Conservation (phyloP, 2,888 invertebrate species). For the Cyclophora punctaria region DNA sequence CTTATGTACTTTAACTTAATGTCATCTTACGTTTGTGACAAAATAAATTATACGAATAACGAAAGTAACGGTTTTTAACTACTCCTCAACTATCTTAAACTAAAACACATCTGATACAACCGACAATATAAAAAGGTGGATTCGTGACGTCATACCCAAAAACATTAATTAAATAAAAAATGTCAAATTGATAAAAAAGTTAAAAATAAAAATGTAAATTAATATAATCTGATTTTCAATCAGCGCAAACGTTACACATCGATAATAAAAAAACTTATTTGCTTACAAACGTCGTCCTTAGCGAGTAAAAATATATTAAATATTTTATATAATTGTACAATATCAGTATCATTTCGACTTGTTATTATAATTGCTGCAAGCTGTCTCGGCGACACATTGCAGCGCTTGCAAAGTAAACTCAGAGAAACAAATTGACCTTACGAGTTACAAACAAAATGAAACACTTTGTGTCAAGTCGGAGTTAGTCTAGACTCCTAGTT, state of each 20-base stretch:
- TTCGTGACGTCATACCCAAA: constrained; percentile 16
- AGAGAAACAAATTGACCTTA: constrained; percentile 20
- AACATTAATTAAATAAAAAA: constrained; percentile 25
- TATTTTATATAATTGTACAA: constrained; percentile 59
- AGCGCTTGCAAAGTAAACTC: constrained; percentile 22
- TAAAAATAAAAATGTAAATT: constrained; percentile 32
- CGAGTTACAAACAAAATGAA: constrained; percentile 31
- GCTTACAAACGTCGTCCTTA: constrained; percentile 25
- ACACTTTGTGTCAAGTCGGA: constrained; percentile 52
- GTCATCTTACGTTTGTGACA: too few species aligned
- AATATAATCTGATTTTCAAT: constrained; percentile 54
- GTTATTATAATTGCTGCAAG: constrained; percentile 2
- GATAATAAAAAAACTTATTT: constrained; percentile 47
- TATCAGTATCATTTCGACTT: constrained; percentile 49
- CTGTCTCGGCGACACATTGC: background rate
- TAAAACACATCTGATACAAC: background rate
- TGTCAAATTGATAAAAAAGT: constrained; percentile 53
- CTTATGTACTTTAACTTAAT: too few species aligned
- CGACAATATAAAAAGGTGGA: constrained; percentile 2
- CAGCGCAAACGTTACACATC: constrained; percentile 35
- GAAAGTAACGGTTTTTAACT: too few species aligned
- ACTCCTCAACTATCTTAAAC: too few species aligned
- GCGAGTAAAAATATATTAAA: constrained; percentile 59
- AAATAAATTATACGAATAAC: too few species aligned
- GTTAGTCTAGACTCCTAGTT: constrained; percentile 32